Evolutionary conservation across 2,888 invertebrate genomes (phyloP).

Genomic region (Perizoma affinitatum): DNA sequence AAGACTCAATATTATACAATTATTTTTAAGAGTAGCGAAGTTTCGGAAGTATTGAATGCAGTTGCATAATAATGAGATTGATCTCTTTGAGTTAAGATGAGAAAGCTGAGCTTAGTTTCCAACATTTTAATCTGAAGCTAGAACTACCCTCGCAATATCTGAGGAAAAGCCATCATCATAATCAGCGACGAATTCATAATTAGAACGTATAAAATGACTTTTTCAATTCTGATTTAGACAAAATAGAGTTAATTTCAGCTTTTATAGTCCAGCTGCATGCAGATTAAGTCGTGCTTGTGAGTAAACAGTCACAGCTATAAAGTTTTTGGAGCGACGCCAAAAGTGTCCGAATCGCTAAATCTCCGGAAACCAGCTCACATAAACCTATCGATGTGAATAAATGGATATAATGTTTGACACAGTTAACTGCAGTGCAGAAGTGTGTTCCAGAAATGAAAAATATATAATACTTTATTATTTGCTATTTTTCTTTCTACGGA

Average conservation of each 20-base stretch:
- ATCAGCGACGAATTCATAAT: background rate
- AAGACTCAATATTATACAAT: conserved; percentile 4
- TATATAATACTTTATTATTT: too few species aligned
- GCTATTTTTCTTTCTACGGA: too few species aligned
- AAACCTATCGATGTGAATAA: conserved; percentile 36
- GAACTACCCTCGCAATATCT: too few species aligned
- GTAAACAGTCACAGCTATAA: conserved; percentile 65
- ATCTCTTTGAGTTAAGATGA: too few species aligned
- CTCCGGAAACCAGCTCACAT: conserved; percentile 43
- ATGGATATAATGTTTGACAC: conserved; percentile 18
- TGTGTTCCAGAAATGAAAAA: background rate
- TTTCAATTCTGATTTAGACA: background rate
- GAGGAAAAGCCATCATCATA: background rate
- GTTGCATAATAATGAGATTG: too few species aligned
- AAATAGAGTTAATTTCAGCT: conserved; percentile 1
- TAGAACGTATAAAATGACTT: background rate
- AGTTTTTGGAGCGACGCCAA: conserved; percentile 69
- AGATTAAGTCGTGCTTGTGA: conserved; percentile 11
- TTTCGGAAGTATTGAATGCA: too few species aligned
- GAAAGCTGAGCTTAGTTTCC: too few species aligned
- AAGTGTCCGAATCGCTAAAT: conserved; percentile 35
- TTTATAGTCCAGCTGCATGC: conserved; percentile 16
- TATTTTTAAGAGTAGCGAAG: background rate
- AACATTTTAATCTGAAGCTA: too few species aligned
- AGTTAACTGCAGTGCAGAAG: conserved; percentile 14